Base-by-base conservation (phyloP, 1,140 invertebrate genomes). In the Polypedilum vanderplanki region DNA sequence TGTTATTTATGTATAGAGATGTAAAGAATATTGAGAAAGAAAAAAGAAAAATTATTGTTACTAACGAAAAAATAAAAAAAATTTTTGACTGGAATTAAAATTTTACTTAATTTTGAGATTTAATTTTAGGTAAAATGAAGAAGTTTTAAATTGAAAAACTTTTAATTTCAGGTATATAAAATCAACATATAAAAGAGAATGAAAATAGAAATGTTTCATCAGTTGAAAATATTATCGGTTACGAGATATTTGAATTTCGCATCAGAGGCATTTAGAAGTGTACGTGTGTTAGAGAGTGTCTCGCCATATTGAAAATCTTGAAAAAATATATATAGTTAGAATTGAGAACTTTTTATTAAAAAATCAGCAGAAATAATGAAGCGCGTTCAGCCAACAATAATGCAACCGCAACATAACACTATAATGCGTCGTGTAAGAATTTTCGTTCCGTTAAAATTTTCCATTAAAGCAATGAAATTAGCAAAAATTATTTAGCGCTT, bases 391-490 rank as follows among this genome's bases (percentile, higher is more conserved):
- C 65, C 65, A 20, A 70, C 65, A 20, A 70, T 70, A 70, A 22
- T 70, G 17, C 65, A 70, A 70, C 20, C 65, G 17, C 17, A 70
- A 20, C 65, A 70, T 18, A 18, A 70, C 9, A 18, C 17, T 9
- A 70, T 22, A 18, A 22, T 70, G 65, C 65, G 65, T 70, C 65
- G 65, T 70, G 65, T 70, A 70, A 70, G 65, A n/a, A 70, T 18
- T 22, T 20, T 20, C 9, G 20, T 70, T 20, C 1, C n/a, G 9
- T 20, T 20, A 9, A 70, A 70, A 70, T 20, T 8, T 20, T 12
- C 46, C n/a, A 3, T 57, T 15, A 57, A 57, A 57, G n/a, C n/a
- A 8, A 57, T 12, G 46, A 57, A 57, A 15, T 57, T 57, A 12
- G 46, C 3, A 15, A 17, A 57, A 57, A 57, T 57, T 18, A 70